These are phyloP conservation scores for Lucilia sericata DNA, from an alignment of 1,140 invertebrate genomes.

Conservation along the genomic window DNA sequence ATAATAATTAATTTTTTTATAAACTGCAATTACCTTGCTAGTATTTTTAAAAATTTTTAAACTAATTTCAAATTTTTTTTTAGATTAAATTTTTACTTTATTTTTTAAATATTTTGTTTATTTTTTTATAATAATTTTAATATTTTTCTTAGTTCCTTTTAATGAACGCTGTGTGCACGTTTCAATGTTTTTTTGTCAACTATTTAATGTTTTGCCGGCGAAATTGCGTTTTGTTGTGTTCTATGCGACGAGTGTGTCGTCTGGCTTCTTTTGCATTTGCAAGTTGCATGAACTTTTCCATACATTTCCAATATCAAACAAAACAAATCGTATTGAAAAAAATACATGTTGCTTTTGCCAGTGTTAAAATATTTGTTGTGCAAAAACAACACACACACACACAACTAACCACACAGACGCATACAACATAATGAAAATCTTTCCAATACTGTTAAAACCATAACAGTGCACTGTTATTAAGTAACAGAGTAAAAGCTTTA, in stretches of 20 bases:
- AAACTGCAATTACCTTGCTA: background rate
- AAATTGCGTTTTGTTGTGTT: constrained; percentile 40
- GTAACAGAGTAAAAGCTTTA: background rate
- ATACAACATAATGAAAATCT: background rate
- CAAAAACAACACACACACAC: background rate
- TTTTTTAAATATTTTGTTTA: constrained; percentile 1
- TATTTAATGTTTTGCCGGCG: constrained; percentile 38
- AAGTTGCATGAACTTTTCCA: constrained; percentile 39
- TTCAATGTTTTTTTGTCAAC: constrained; percentile 33
- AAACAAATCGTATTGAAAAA: background rate
- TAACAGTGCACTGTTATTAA: background rate
- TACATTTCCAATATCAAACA: constrained; percentile 32
- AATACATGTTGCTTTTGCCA: constrained; percentile 35
- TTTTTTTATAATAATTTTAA: background rate
- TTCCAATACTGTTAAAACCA: background rate
- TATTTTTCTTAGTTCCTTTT: background rate
- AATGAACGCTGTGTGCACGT: constrained; percentile 26
- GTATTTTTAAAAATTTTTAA: background rate
- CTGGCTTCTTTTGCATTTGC: constrained; percentile 42
- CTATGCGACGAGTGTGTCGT: constrained; percentile 31
- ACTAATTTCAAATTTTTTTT: background rate
- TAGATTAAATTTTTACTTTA: background rate
- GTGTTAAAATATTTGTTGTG: background rate
- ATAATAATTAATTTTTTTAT: background rate
- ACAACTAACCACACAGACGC: too few species aligned